Percentiles rank a stretch among this genome's conserved stretches.
Evolutionary conservation across 1,140 invertebrate genomes (phyloP).

Genomic region (Globodera ellingtonae): DNA sequence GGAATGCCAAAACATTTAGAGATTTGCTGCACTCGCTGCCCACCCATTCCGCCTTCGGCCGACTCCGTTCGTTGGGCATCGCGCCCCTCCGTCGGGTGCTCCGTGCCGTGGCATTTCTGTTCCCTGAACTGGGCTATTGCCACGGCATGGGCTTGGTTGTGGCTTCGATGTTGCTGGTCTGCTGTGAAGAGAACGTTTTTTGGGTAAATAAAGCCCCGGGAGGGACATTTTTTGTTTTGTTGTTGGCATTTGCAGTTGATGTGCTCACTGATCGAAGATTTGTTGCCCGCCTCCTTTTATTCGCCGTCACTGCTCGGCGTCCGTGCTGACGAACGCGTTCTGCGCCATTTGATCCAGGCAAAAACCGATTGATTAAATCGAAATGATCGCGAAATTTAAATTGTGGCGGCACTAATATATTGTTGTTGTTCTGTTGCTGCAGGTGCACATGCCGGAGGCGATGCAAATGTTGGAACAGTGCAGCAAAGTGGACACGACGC

Average conservation of each 20-base stretch:
- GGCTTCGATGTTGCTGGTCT: conserved; percentile 86
- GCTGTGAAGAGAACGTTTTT: conserved; percentile 98
- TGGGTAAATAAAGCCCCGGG: conserved; percentile 75
- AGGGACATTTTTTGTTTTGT: neutral
- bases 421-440: conserved; percentile 56
- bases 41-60: conserved; percentile 93
- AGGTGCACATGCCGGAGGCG: conserved; percentile 82
- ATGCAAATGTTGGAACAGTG: conserved; percentile 85
- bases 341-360: conserved; percentile 78
- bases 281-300: conserved; percentile 95
- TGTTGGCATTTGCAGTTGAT: conserved; percentile 68
- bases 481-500: conserved; percentile 80
- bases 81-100: conserved; percentile 86
- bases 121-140: conserved; percentile 96
- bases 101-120: conserved; percentile 90
- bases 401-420: too few relatives aligned
- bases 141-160: conserved; percentile 71
- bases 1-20: conserved; percentile 34
- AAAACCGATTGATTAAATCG: too few relatives aligned
- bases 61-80: conserved; percentile 81
- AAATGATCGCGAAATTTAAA: too few relatives aligned
- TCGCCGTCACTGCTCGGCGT: conserved; percentile 85
- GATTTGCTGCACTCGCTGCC: conserved; percentile 94
- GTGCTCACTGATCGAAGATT: conserved; percentile 94
- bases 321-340: conserved; percentile 85